Evolutionary conservation across 2,797 vertebrate genomes (phyloP), one percentile per base, ranked within the genome.

Genomic region (Sebastolobus altivelis): DNA sequence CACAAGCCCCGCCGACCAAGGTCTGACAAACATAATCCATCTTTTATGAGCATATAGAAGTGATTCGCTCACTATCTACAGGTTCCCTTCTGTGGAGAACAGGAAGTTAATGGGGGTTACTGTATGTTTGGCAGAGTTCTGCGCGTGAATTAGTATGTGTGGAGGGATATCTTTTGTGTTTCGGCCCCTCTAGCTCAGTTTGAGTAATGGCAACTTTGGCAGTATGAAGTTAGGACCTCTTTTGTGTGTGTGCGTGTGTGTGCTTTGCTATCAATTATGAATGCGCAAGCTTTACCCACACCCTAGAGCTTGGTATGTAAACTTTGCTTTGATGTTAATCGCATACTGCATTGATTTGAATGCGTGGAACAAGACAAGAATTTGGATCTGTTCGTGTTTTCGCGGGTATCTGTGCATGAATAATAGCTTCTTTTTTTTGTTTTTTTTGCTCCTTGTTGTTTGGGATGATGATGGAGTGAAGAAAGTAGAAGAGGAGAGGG

Each of bases 271-370:
- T 85, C 56, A 88, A 72, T 83, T 87, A 87, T 77, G 43, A 88
- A 84, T 85, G 73, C 25, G 3, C 65, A 70, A 29, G 75, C 77
- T 87, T 86, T 80, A 79, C 55, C 62, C 79, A 65, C 63, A 81
- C 66, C 85, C 89, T 14, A 22, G 46, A 89, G 91, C 82, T 65
- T 46, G 20, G 73, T 60, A 77, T 80, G 75, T 83, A 77, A 75
- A 82, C 73, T 84, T 73, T 65, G 73, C 87, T 90, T 89, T 92
- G 84, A 88, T 89, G 79, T 87, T 91, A 87, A 90, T 89, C 77
- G 29, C 56, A 77, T 13, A 71, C 61, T 77, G 73, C 84, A 80
- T 80, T 83, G 81, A 85, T 84, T 83, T 89, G 27, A 85, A 85
- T 56, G 58, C 27, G 27, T 72, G 69, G 67, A 84, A 85, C 70